Evolutionary conservation across 2,888 invertebrate genomes (phyloP).

Genomic region (Drosophila macrospina): DNA sequence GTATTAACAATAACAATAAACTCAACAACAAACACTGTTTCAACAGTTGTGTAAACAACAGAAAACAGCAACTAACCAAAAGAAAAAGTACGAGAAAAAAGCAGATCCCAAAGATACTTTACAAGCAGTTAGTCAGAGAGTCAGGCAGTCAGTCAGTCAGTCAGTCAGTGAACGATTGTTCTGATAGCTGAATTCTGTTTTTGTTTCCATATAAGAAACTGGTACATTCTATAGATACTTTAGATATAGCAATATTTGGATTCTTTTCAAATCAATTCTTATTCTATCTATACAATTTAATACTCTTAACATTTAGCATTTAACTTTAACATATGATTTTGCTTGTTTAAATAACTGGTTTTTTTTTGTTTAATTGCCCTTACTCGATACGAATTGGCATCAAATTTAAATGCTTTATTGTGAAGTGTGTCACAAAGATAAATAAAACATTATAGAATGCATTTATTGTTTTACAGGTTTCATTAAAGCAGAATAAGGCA

Average conservation of each 20-base stretch:
- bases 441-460: too few relatives aligned
- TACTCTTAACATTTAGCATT: too few relatives aligned
- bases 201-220: not conserved
- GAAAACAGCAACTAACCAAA: slow-evolving; percentile 33
- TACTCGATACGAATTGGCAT: too few relatives aligned
- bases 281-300: too few relatives aligned
- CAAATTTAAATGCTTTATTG: too few relatives aligned
- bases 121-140: slow-evolving; percentile 31
- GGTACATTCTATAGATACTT: too few relatives aligned
- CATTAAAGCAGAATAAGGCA: slow-evolving; percentile 6
- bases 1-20: slow-evolving; percentile 30
- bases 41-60: slow-evolving; percentile 68
- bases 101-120: slow-evolving; percentile 22
- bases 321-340: too few relatives aligned
- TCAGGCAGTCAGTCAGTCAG: slow-evolving; percentile 1
- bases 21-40: slow-evolving; percentile 40
- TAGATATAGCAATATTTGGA: too few relatives aligned
- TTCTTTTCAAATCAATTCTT: too few relatives aligned
- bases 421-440: too few relatives aligned
- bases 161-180: not conserved
- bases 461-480: slow-evolving; percentile 1
- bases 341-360: too few relatives aligned
- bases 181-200: not conserved
- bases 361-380: too few relatives aligned
- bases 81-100: slow-evolving; percentile 4